A percentile compares a stretch with the other conserved stretches of the same genome.
Conservation (phyloP, 2,888 invertebrate genomes). For the Cordilura impudica region DNA sequence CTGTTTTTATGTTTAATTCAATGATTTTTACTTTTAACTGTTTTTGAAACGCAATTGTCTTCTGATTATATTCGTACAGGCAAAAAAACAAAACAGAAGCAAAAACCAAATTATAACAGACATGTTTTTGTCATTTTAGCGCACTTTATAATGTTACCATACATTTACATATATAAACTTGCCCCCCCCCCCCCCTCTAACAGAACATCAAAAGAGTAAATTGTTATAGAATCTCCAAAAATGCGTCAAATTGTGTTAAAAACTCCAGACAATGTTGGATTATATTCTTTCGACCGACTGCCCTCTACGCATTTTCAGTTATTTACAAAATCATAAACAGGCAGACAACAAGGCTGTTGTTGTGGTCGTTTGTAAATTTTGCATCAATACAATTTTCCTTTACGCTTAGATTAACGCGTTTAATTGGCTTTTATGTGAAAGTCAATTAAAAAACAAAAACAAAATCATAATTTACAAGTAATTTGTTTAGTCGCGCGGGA, state of each 20-base stretch:
- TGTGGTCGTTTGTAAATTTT: conserved; percentile 16
- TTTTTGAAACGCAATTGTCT: conserved; percentile 2
- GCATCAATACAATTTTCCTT: conserved; percentile 52
- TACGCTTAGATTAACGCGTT: conserved; percentile 59
- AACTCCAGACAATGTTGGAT: no score
- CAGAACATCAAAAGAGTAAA: background rate
- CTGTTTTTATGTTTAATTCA: background rate
- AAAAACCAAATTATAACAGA: background rate
- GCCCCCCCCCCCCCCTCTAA: background rate
- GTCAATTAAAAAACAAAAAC: conserved; percentile 26
- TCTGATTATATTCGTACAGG: background rate
- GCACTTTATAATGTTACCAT: conserved; percentile 15
- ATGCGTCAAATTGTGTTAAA: no score
- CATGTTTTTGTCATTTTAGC: conserved; percentile 14
- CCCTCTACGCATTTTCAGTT: no score
- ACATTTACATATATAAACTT: background rate
- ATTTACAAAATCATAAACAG: background rate
- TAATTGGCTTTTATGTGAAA: conserved; percentile 53
- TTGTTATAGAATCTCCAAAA: no score
- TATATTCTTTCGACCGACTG: no score
- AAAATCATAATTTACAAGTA: conserved; percentile 4
- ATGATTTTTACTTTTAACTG: conserved; percentile 10
- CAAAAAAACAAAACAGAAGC: background rate
- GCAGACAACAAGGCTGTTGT: background rate
- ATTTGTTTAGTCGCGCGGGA: background rate